These are phyloP conservation scores for Hylomyscus alleni DNA, from an alignment of 2,797 vertebrate genomes.

Conservation along the genomic window DNA sequence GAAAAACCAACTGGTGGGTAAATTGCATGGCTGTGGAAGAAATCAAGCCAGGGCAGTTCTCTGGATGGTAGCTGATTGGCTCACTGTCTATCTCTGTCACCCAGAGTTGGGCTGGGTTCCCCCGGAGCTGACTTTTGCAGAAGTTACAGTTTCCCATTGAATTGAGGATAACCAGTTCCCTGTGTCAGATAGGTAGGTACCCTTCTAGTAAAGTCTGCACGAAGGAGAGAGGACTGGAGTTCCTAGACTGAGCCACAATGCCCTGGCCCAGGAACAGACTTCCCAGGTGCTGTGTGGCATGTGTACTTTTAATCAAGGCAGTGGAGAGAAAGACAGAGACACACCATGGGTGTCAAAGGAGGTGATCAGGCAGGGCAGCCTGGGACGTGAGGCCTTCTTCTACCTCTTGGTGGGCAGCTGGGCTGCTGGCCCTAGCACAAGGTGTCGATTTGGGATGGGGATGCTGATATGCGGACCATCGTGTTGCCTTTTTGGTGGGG, in stretches of 20 bases:
- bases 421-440: not conserved
- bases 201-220: not conserved
- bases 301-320: not conserved
- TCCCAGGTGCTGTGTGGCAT: too few species aligned
- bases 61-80: not conserved
- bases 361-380: not conserved
- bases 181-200: not conserved
- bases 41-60: not conserved
- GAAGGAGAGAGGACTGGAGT: not conserved
- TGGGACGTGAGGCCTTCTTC: not conserved
- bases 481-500: not conserved
- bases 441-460: not conserved
- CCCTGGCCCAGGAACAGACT: not conserved
- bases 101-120: not conserved
- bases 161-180: not conserved
- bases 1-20: not conserved
- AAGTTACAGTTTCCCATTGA: constrained; percentile 26
- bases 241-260: not conserved
- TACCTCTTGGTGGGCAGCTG: not conserved
- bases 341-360: not conserved
- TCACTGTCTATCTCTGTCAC: not conserved
- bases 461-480: not conserved
- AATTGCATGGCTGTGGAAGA: not conserved
- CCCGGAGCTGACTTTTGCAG: not conserved
- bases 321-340: not conserved